Evolutionary conservation across 2,113 vertebrate species (phyloP), one percentile per base, ranked within the genome.

Genomic region (Pagrus major): DNA sequence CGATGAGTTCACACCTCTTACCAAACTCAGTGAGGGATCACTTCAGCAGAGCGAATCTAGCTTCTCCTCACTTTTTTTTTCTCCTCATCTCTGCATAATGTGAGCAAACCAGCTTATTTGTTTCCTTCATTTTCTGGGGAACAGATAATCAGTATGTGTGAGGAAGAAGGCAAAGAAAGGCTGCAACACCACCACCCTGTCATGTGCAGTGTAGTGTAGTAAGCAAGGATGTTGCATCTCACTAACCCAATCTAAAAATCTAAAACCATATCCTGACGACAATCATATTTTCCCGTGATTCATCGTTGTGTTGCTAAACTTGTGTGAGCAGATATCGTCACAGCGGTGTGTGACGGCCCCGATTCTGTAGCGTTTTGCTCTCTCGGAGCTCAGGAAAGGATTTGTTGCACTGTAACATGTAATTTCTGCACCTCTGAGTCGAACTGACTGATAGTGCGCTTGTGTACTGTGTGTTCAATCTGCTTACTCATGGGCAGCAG

Each of bases 281-380:
- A 93, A 91, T 93, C 92, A 78, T 80, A 65, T 75, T 78, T 67
- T 52, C 79, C 31, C 35, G 78, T 83, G 58, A 58, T 88, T 67
- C 68, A 74, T 72, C 49, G 37, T 78, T 49, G 39, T 80, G 51
- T 80, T 77, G 44, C 61, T 52, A 25, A 82, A 75, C 74, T 41
- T 54, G 55, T 70, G 71, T 55, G 56, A 59, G 72, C 64, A 64
- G 66, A 33, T 41, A 66, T 67, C 33, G 37, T 64, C 71, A 76
- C 73, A 72, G 59, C 76, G 25, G 54, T 42, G 65, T 76, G 56
- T 63, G 74, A 46, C 37, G 69, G 54, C 75, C 59, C 65, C 77
- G 82, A 68, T 73, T 79, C 70, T 71, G 73, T 82, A 68, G 78
- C 51, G 21, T 69, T 83, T 72, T 76, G 82, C 80, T 83, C 71